These are phyloP conservation scores for Temnothorax rugatulus DNA, from an alignment of 2,888 invertebrate genomes.

Conservation along the genomic window DNA sequence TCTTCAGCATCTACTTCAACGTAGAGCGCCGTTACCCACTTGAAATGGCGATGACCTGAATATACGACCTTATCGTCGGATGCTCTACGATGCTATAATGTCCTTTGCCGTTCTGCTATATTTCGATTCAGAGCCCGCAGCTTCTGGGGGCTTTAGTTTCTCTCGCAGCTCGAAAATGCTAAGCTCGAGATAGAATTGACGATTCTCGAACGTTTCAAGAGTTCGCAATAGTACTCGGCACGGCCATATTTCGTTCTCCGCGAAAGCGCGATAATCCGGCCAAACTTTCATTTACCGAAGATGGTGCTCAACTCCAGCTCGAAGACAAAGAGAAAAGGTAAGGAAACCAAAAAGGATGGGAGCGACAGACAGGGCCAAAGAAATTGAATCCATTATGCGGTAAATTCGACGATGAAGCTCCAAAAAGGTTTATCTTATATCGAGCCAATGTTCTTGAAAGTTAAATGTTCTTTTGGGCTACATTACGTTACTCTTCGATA, in stretches of 20 bases:
- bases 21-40: neutral
- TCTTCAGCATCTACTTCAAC: slow-evolving; percentile 22
- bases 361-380: slow-evolving; percentile 42
- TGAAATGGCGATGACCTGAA: slow-evolving; percentile 25
- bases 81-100: slow-evolving; percentile 27
- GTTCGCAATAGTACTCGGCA: slow-evolving; percentile 35
- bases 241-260: slow-evolving; percentile 46
- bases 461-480: slow-evolving; percentile 62
- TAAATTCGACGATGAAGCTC: slow-evolving; percentile 62
- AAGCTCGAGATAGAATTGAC: slow-evolving; percentile 57
- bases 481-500: slow-evolving; percentile 16
- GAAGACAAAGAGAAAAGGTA: slow-evolving; percentile 22
- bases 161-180: slow-evolving; percentile 44
- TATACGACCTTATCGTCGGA: slow-evolving; percentile 27
- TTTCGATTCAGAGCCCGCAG: slow-evolving; percentile 32
- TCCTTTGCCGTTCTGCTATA: slow-evolving; percentile 10
- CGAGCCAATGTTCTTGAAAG: slow-evolving; percentile 57
- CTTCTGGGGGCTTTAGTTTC: slow-evolving; percentile 57
- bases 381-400: slow-evolving; percentile 72
- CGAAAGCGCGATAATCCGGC: slow-evolving; percentile 69
- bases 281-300: slow-evolving; percentile 70
- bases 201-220: slow-evolving; percentile 43
- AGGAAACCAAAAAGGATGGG: neutral
- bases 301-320: slow-evolving; percentile 23
- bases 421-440: slow-evolving; percentile 56